Conservation (phyloP, 1,140 invertebrate genomes). For the Scaptomyza pallida region DNA sequence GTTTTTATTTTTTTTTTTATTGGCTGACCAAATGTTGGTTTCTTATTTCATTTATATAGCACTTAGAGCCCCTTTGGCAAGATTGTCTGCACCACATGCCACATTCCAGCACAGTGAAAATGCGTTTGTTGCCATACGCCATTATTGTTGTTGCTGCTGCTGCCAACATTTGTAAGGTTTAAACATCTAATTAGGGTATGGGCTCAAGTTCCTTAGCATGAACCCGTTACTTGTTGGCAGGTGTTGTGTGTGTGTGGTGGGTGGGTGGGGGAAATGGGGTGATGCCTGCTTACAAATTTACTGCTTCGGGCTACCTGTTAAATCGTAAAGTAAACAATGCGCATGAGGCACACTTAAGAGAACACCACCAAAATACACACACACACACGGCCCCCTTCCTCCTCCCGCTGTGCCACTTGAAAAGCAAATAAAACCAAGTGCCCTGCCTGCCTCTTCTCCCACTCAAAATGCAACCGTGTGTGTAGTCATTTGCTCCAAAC, state of each 20-base stretch:
- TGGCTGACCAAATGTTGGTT: background rate
- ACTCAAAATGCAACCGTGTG: conserved; percentile 18
- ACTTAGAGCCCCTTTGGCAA: conserved; percentile 12
- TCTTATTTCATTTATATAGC: conserved; percentile 29
- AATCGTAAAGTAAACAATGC: conserved; percentile 69
- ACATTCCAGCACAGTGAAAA: background rate
- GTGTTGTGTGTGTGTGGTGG: background rate
- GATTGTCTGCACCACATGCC: conserved; percentile 12
- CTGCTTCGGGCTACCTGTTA: conserved; percentile 60
- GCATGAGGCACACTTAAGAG: conserved; percentile 62
- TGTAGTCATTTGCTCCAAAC: conserved; percentile 25
- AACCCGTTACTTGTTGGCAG: conserved; percentile 9
- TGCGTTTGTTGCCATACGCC: conserved; percentile 2
- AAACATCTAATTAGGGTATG: conserved; percentile 43
- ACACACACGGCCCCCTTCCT: conserved; percentile 2
- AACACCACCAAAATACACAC: conserved; percentile 65
- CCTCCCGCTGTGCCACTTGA: conserved; percentile 26
- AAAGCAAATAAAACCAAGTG: conserved; percentile 67
- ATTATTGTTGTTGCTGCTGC: too few species aligned
- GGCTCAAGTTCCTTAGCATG: conserved; percentile 27
- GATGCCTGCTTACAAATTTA: conserved; percentile 19
- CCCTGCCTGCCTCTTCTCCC: conserved; percentile 22
- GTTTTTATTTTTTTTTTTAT: background rate
- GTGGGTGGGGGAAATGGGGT: background rate
- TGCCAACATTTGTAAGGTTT: conserved; percentile 22